Conservation (phyloP, 2,888 invertebrate genomes). For the Andrena praecox region DNA sequence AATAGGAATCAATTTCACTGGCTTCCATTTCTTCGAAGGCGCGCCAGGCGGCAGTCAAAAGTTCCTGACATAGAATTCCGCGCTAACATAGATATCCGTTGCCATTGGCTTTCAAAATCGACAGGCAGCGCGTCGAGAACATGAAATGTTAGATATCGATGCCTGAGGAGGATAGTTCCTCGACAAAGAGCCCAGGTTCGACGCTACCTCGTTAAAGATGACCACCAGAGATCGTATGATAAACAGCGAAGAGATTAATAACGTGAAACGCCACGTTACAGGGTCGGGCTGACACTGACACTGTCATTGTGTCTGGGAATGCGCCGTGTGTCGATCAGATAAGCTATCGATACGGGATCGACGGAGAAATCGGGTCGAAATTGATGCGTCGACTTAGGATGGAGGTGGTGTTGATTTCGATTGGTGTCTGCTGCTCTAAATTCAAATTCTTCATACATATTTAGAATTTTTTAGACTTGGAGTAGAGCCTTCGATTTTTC, state of each 20-base stretch:
- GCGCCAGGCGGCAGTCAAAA: conserved; percentile 41
- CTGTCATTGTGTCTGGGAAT: conserved; percentile 12
- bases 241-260: conserved; percentile 8
- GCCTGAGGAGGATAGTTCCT: neutral
- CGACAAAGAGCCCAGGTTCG: neutral
- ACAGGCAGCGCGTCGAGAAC: no score
- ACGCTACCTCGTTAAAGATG: neutral
- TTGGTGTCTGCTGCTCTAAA: neutral
- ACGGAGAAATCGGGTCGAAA: conserved; percentile 32
- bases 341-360: neutral
- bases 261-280: neutral
- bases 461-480: no score
- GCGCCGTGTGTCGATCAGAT: conserved; percentile 20
- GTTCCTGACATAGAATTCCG: conserved; percentile 13
- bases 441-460: neutral
- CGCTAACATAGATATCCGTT: neutral
- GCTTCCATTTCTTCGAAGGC: conserved; percentile 56
- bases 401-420: neutral
- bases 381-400: conserved; percentile 5
- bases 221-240: neutral
- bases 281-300: conserved; percentile 3
- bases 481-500: no score
- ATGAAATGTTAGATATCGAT: neutral
- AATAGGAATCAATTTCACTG: conserved; percentile 79
- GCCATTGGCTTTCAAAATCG: conserved; percentile 21